Evolutionary conservation across 53 echinoderm and acorn worm genomes (phyloP).

Genomic region (Glandiceps talaboti): DNA sequence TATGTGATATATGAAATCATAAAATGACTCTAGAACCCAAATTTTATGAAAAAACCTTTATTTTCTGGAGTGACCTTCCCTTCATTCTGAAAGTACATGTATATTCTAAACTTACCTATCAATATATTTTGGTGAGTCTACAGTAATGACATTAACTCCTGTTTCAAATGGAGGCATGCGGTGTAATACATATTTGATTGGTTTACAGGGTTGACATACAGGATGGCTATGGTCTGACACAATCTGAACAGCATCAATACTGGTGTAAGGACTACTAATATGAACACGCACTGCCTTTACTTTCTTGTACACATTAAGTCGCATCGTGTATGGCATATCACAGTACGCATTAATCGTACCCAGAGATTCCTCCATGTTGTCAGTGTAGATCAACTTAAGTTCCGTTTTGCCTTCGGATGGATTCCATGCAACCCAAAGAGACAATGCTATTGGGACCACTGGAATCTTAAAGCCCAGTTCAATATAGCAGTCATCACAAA

Average conservation of each 20-base stretch:
- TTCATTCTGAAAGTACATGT: not conserved
- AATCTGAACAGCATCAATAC: constrained; percentile 67
- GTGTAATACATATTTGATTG: constrained; percentile 28
- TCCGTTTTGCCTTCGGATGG: constrained; percentile 25
- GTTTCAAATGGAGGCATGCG: constrained; percentile 50
- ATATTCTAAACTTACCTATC: constrained; percentile 30
- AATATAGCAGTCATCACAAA: constrained; percentile 45
- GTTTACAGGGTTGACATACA: constrained; percentile 32
- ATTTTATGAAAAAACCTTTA: no score
- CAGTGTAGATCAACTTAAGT: constrained; percentile 30
- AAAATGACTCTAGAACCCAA: no score
- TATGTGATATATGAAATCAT: no score
- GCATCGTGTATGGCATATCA: constrained; percentile 64
- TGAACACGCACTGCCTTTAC: constrained; percentile 31
- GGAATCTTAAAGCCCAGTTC: constrained; percentile 51
- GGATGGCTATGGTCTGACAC: constrained; percentile 32
- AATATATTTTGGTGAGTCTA: constrained; percentile 11
- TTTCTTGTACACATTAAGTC: constrained; percentile 23
- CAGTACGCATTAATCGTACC: constrained; percentile 54
- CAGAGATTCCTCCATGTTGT: constrained; percentile 28
- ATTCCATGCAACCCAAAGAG: constrained; percentile 45
- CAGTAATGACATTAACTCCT: not conserved
- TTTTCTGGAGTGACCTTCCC: no score
- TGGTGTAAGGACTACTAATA: constrained; percentile 15
- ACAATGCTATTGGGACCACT: constrained; percentile 35